Evolutionary conservation across 1,140 invertebrate genomes (phyloP), one percentile per base, ranked within the genome.

Genomic region (Heliconius hermathena): DNA sequence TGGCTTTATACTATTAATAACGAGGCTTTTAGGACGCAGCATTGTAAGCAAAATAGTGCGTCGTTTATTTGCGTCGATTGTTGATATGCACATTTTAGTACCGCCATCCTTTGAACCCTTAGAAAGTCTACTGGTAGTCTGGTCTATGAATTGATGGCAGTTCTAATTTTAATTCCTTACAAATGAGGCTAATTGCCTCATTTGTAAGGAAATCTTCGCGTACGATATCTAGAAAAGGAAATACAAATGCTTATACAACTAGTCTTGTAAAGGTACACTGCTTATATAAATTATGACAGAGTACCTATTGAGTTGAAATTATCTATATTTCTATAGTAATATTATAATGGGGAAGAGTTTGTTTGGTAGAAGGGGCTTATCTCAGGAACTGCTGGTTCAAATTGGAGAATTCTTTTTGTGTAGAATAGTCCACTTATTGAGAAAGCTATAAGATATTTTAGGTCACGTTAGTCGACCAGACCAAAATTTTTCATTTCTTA

Each of bases 31-130:
- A 89, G 89, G 88, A 91, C 88, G 88, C 87, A 77, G 90, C 84
- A 94, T 94, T 93, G 91, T 94, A 93, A 89, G 93, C 90, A 92
- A 93, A 92, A 90, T 89, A 92, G 87, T 85, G 81, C 79, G 80
- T 83, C 81, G 87, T 91, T 88, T 90, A 88, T 90, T 90, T 87
- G 82, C 89, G 87, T 90, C 91, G 91, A 93, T 94, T 90, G 74
- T 82, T 80, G 85, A 87, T 88, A 88, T 78, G 81, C 77, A 82
- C 88, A 87, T 86, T 88, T 89, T 89, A 87, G 83, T 80, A 77
- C 77, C 82, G 82, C 80, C 74, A 81, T 84, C 79, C 83, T 82
- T 85, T 87, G 84, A 78, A 87, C 88, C 84, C 75, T 83, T 84
- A 82, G 78, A 87, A 88, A 86, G 73, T 85, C 85, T 84, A 80